Percentiles rank a stretch among this genome's conserved stretches.
These are phyloP conservation scores for Spatulosminthurus flaviceps DNA, from an alignment of 2,888 invertebrate genomes.

Conservation along the genomic window DNA sequence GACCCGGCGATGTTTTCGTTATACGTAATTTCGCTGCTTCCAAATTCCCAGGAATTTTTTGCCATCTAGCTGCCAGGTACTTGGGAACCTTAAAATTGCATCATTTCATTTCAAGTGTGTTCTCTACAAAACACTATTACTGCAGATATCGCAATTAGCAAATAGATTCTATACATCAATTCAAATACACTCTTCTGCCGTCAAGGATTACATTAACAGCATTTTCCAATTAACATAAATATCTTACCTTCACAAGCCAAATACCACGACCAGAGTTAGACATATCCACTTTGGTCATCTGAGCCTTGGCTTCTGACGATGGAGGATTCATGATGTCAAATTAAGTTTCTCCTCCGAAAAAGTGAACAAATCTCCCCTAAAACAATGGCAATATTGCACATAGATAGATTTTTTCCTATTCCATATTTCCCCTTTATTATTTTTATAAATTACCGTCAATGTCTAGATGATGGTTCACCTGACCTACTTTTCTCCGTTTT, in stretches of 20 bases:
- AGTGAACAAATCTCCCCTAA: too few relatives aligned
- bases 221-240: too few relatives aligned
- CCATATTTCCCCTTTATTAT: too few relatives aligned
- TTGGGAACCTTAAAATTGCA: conserved; percentile 76
- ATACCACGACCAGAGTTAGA: conserved; percentile 90
- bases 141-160: too few relatives aligned
- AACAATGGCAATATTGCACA: too few relatives aligned
- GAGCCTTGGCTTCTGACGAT: conserved; percentile 31
- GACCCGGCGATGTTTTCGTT: conserved; percentile 65
- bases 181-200: too few relatives aligned
- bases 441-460: too few relatives aligned
- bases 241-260: conserved; percentile 90
- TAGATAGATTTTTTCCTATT: too few relatives aligned
- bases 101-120: too few relatives aligned
- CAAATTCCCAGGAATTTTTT: conserved; percentile 86
- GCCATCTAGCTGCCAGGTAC: conserved; percentile 95
- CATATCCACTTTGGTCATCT: conserved; percentile 75
- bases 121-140: too few relatives aligned
- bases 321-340: conserved; percentile 15
- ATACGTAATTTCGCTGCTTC: conserved; percentile 95
- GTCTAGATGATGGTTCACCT: too few relatives aligned
- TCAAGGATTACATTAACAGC: background rate
- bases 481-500: too few relatives aligned
- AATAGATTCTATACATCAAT: background rate
- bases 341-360: background rate